Conservation (phyloP, 2,888 invertebrate genomes). For the Autographa pulchrina region DNA sequence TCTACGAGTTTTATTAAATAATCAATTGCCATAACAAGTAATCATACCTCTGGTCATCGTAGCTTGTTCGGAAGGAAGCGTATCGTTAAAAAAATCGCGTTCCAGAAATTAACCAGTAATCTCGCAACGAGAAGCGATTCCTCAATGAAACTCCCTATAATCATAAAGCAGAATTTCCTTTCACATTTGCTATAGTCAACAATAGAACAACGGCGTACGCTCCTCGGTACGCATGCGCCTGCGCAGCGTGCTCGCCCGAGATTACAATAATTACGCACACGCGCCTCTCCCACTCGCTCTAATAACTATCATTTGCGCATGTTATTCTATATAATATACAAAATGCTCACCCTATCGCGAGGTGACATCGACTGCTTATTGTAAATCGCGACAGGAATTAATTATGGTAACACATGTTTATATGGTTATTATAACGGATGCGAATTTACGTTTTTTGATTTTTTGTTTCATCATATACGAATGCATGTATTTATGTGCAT, state of each 20-base stretch:
- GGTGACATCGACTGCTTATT: slow-evolving; percentile 72
- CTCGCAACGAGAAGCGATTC: not conserved
- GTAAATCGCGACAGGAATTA: slow-evolving; percentile 48
- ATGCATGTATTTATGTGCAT: too few relatives aligned
- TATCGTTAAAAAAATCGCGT: not conserved
- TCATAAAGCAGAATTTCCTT: slow-evolving; percentile 34
- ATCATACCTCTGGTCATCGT: too few relatives aligned
- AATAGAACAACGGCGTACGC: slow-evolving; percentile 52
- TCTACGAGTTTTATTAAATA: too few relatives aligned
- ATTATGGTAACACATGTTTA: slow-evolving; percentile 30
- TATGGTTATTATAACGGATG: slow-evolving; percentile 18
- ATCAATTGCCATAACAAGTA: too few relatives aligned
- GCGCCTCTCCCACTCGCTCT: slow-evolving; percentile 80
- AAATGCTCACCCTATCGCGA: slow-evolving; percentile 79
- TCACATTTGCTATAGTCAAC: slow-evolving; percentile 40
- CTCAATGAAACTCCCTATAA: slow-evolving; percentile 28
- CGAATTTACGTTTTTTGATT: slow-evolving; percentile 44
- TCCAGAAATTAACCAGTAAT: not conserved
- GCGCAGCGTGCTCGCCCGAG: slow-evolving; percentile 74
- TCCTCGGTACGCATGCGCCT: slow-evolving; percentile 59
- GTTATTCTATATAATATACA: slow-evolving; percentile 86
- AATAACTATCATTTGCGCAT: slow-evolving; percentile 88
- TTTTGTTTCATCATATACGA: too few relatives aligned
- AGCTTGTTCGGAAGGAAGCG: not conserved
- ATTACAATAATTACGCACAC: slow-evolving; percentile 88